phyloP scores from a whole-genome alignment of 1,140 invertebrate genomes.

The Melitaea cinxia region DNA sequence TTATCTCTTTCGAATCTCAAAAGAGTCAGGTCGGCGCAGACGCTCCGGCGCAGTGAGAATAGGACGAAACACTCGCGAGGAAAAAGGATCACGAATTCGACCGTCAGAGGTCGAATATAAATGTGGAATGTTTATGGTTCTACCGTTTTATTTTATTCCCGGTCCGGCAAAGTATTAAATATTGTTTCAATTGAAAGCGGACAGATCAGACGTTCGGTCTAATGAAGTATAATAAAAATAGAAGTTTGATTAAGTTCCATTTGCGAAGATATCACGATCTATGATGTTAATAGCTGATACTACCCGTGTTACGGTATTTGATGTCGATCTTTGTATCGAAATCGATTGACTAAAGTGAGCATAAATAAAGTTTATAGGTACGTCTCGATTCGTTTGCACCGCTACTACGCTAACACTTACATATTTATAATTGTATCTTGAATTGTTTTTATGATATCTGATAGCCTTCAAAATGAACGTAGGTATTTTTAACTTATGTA shows the following conservation, averaged over 20 bases:
- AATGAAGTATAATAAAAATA: slow-evolving; percentile 68
- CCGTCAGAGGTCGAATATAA: slow-evolving; percentile 78
- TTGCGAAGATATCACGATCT: slow-evolving; percentile 48
- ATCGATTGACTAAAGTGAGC: slow-evolving; percentile 36
- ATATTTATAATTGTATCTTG: slow-evolving; percentile 17
- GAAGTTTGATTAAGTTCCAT: slow-evolving; percentile 65
- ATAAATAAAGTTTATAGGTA: slow-evolving; percentile 39
- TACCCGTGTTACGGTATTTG: slow-evolving; percentile 64
- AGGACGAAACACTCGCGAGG: slow-evolving; percentile 44
- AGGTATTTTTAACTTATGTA: no score
- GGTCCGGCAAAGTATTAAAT: slow-evolving; percentile 72
- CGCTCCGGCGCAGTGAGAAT: slow-evolving; percentile 62
- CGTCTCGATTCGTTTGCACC: slow-evolving; percentile 18
- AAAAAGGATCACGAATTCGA: slow-evolving; percentile 53
- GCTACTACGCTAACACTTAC: slow-evolving; percentile 18
- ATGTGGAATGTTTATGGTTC: slow-evolving; percentile 81
- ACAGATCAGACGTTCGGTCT: slow-evolving; percentile 65
- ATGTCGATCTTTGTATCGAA: slow-evolving; percentile 43
- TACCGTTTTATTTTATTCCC: slow-evolving; percentile 79
- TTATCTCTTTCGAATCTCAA: slow-evolving; percentile 73
- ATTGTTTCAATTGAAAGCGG: slow-evolving; percentile 80
- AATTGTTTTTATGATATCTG: slow-evolving; percentile 16
- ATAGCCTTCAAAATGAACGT: slow-evolving; percentile 12
- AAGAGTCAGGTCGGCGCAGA: slow-evolving; percentile 64
- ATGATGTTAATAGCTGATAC: slow-evolving; percentile 46